phyloP scores from a whole-genome alignment of 2,888 invertebrate genomes.

The Dolichomitus sp. region DNA sequence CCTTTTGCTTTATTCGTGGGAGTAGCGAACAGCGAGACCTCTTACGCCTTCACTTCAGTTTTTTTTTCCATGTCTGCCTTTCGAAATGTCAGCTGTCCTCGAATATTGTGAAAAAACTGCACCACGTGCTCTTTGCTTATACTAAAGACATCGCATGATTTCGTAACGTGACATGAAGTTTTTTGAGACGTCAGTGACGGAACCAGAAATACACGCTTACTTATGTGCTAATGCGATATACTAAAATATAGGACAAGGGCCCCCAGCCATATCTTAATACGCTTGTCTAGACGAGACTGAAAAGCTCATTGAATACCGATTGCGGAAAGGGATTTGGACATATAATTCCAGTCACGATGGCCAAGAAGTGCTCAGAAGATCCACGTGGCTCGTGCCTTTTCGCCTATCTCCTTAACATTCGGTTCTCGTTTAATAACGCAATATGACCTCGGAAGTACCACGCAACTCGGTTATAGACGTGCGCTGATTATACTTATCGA shows the following conservation, averaged over 20 bases:
- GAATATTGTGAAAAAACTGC: not conserved
- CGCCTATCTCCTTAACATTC: not conserved
- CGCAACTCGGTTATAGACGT: not conserved
- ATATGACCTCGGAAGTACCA: constrained; percentile 7
- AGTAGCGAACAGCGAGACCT: not conserved
- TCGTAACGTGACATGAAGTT: constrained; percentile 12
- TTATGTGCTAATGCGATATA: not conserved
- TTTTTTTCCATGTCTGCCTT: not conserved
- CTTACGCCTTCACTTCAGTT: not conserved
- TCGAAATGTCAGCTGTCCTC: not conserved
- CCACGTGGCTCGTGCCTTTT: not conserved
- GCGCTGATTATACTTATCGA: constrained; percentile 4
- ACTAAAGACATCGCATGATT: constrained; percentile 9
- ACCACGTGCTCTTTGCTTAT: not conserved
- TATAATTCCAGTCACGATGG: not conserved
- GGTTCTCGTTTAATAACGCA: not conserved
- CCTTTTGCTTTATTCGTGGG: not conserved
- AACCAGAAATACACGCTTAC: constrained; percentile 2
- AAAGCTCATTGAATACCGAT: not conserved
- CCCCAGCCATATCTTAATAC: not conserved
- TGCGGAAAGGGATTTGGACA: not conserved
- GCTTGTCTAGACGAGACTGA: not conserved
- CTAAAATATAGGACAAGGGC: not conserved
- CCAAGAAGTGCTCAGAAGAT: not conserved
- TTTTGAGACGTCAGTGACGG: not conserved